These are phyloP conservation scores for Apodemia duryi DNA, from an alignment of 2,888 invertebrate genomes.

Conservation along the genomic window DNA sequence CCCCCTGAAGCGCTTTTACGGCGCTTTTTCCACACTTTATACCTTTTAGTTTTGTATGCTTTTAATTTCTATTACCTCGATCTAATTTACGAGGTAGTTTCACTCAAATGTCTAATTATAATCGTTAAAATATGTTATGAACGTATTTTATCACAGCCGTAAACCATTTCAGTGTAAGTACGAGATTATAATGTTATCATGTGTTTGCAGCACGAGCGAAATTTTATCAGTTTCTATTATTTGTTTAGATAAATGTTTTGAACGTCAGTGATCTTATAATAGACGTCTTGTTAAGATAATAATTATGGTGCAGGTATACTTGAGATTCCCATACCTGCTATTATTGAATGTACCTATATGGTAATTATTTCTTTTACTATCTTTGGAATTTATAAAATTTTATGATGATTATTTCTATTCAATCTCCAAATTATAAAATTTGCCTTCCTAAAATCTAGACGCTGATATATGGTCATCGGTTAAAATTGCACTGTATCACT, in stretches of 20 bases:
- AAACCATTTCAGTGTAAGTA: constrained; percentile 14
- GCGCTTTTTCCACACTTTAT: constrained; percentile 27
- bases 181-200: constrained; percentile 46
- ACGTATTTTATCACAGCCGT: constrained; percentile 13
- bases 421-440: too few species aligned
- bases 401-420: too few species aligned
- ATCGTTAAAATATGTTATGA: constrained; percentile 9
- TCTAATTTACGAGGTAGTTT: constrained; percentile 8
- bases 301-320: constrained; percentile 14
- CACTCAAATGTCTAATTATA: neutral
- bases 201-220: constrained; percentile 55
- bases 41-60: constrained; percentile 28
- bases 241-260: constrained; percentile 61
- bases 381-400: too few species aligned
- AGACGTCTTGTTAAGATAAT: constrained; percentile 27
- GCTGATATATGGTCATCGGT: too few species aligned
- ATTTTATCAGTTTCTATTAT: constrained; percentile 50
- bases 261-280: constrained; percentile 36
- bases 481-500: too few species aligned
- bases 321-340: neutral
- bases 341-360: neutral
- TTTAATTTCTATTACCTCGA: constrained; percentile 32
- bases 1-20: constrained; percentile 55
- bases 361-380: neutral
- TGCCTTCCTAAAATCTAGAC: too few species aligned